Evolutionary conservation across 2,888 invertebrate species (phyloP).

Genomic region (Antheraea assamensis): DNA sequence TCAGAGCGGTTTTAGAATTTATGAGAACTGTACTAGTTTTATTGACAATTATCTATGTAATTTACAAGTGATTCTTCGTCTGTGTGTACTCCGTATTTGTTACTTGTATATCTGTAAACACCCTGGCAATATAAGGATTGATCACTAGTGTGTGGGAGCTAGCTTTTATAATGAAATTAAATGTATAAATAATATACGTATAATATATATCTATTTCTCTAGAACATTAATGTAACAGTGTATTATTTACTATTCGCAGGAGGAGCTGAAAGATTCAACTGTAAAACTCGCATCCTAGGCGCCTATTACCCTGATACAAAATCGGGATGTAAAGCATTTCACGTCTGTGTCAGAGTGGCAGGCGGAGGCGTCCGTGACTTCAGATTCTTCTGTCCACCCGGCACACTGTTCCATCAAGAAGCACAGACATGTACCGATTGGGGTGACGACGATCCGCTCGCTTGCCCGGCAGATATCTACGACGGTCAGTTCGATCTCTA

Average conservation of each 20-base stretch:
- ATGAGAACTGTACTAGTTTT: too few species aligned
- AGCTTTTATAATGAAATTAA: too few species aligned
- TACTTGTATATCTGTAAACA: too few species aligned
- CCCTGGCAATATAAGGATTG: too few species aligned
- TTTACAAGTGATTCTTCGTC: too few species aligned
- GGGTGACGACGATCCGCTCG: constrained; percentile 88
- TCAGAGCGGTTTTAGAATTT: too few species aligned
- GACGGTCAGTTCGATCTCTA: constrained; percentile 94
- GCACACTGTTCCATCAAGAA: constrained; percentile 95
- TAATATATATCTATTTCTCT: too few species aligned
- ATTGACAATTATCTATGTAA: too few species aligned
- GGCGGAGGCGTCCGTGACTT: constrained; percentile 90
- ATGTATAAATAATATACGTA: too few species aligned
- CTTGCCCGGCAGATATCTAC: constrained; percentile 91
- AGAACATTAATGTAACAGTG: background rate
- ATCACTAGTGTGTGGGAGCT: too few species aligned
- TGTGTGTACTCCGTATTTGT: too few species aligned
- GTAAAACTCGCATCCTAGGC: constrained; percentile 92
- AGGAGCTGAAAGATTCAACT: constrained; percentile 86
- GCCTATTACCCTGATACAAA: constrained; percentile 95
- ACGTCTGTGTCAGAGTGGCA: constrained; percentile 92
- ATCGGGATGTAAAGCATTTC: constrained; percentile 94
- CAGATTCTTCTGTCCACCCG: constrained; percentile 94
- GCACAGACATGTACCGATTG: constrained; percentile 96
- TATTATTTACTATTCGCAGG: constrained; percentile 43